These are phyloP conservation scores for Lithophane leautieri DNA, from an alignment of 2,888 invertebrate species.

Conservation along the genomic window DNA sequence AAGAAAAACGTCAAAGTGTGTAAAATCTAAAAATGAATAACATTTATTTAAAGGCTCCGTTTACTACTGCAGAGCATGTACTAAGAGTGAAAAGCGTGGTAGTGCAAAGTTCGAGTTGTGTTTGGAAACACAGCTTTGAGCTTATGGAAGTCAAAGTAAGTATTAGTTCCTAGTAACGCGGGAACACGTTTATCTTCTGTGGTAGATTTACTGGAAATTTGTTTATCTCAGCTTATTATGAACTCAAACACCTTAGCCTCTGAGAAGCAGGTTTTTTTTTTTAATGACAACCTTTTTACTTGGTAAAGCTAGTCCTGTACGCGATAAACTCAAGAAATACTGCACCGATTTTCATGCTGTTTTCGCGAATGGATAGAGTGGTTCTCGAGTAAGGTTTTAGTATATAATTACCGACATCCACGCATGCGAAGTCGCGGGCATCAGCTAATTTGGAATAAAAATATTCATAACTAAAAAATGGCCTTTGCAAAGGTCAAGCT, in stretches of 20 bases:
- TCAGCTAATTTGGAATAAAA: background rate
- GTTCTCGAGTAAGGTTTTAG: too few relatives aligned
- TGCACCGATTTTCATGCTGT: too few relatives aligned
- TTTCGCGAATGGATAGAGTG: too few relatives aligned
- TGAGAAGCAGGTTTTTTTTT: too few relatives aligned
- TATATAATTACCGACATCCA: too few relatives aligned
- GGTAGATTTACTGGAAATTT: background rate
- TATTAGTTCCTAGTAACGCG: background rate
- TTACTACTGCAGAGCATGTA: background rate
- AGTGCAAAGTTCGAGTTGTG: conserved; percentile 3
- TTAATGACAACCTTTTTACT: too few relatives aligned
- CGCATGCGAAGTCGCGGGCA: too few relatives aligned
- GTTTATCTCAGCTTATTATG: too few relatives aligned
- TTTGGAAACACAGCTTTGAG: background rate
- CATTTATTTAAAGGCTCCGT: background rate
- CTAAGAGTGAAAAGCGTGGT: background rate
- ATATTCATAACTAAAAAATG: background rate
- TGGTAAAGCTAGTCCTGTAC: too few relatives aligned
- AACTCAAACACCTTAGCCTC: too few relatives aligned
- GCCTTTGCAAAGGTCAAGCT: background rate
- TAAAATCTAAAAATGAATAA: background rate
- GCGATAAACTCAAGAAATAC: too few relatives aligned
- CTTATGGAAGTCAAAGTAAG: background rate
- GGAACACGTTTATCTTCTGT: background rate
- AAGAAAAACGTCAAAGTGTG: too few relatives aligned